Evolutionary conservation across 2,113 vertebrate species (phyloP).

Genomic region (Petrocephalus zakoni): DNA sequence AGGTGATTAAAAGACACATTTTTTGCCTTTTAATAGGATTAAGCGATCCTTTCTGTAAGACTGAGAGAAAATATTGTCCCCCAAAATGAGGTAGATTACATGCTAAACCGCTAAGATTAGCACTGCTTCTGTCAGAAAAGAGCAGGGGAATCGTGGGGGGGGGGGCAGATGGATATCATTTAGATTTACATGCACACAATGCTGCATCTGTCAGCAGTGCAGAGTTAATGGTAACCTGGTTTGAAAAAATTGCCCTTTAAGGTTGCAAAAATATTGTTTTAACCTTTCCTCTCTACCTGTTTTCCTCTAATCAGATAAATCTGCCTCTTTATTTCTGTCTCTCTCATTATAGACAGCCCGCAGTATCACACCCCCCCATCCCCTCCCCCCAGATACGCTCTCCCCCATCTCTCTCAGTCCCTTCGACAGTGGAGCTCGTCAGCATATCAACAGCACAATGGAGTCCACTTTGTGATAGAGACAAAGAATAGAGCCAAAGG

Average conservation of each 20-base stretch:
- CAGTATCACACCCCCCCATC: not conserved
- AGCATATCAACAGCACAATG: not conserved
- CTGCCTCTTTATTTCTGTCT: slow-evolving; percentile 34
- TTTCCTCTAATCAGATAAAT: slow-evolving; percentile 37
- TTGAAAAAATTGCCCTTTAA: slow-evolving; percentile 57
- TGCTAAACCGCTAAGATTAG: slow-evolving; percentile 40
- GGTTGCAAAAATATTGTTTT: slow-evolving; percentile 44
- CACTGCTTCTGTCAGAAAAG: slow-evolving; percentile 36
- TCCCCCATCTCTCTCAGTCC: not conserved
- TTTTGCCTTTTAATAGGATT: slow-evolving; percentile 41
- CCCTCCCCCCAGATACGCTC: too few species aligned
- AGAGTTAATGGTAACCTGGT: slow-evolving; percentile 29
- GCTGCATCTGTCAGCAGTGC: slow-evolving; percentile 26
- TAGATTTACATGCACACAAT: slow-evolving; percentile 17
- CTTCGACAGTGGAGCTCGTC: not conserved
- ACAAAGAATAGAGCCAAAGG: not conserved
- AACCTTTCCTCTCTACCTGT: slow-evolving; percentile 30
- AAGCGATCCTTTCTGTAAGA: slow-evolving; percentile 25
- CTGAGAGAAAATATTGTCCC: slow-evolving; percentile 36
- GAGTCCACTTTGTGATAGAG: not conserved
- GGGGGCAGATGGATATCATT: not conserved
- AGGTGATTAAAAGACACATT: slow-evolving; percentile 35
- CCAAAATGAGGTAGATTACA: slow-evolving; percentile 37
- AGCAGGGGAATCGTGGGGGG: slow-evolving; percentile 7
- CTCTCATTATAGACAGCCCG: slow-evolving; percentile 5